Evolutionary conservation across 2,797 vertebrate genomes (phyloP).

Genomic region (Bufotes viridis): DNA sequence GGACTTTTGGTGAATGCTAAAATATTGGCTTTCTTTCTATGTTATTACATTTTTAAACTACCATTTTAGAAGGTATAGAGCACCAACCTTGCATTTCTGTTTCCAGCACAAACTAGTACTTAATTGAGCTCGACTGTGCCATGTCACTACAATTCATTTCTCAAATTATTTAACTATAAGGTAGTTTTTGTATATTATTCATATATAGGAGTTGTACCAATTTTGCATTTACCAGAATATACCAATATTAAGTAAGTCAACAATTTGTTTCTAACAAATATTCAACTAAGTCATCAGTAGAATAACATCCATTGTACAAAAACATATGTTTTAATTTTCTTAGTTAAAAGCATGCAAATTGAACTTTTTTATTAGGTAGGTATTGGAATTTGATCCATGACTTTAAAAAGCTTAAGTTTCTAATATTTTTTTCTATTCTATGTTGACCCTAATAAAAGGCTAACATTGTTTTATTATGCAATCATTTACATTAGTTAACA

Average conservation of each 20-base stretch:
- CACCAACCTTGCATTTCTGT: too few relatives aligned
- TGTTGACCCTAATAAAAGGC: not conserved
- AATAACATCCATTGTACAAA: not conserved
- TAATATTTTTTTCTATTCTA: not conserved
- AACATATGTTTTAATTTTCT: not conserved
- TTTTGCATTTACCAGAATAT: not conserved
- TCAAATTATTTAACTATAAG: not conserved
- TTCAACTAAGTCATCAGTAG: too few relatives aligned
- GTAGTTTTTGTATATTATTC: not conserved
- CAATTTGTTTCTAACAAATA: not conserved
- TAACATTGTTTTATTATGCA: not conserved
- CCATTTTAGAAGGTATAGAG: too few relatives aligned
- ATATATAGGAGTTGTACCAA: not conserved
- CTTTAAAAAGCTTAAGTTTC: not conserved
- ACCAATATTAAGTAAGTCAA: not conserved
- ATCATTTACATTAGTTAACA: not conserved
- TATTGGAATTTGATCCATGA: not conserved
- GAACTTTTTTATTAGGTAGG: not conserved
- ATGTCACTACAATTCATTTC: too few relatives aligned
- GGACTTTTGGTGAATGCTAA: not conserved
- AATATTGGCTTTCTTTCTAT: too few relatives aligned
- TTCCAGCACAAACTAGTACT: too few relatives aligned
- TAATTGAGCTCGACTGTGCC: too few relatives aligned
- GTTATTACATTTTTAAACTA: too few relatives aligned
- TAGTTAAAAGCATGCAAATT: not conserved